Evolutionary conservation across 2,113 vertebrate species (phyloP).

Genomic region (Dolichotis patagonum): DNA sequence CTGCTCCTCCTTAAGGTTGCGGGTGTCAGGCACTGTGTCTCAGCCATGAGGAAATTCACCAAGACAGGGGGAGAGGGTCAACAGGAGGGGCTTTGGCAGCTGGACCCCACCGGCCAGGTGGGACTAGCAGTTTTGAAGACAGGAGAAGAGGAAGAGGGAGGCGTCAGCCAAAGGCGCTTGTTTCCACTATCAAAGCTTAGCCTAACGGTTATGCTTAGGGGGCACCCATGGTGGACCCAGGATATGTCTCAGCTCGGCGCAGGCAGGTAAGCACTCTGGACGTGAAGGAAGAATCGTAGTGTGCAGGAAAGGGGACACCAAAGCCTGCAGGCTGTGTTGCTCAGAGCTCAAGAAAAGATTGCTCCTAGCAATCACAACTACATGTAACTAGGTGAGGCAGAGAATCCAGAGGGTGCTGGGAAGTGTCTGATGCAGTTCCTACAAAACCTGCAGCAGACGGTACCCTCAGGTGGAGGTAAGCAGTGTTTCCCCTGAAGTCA

Average conservation of each 20-base stretch:
- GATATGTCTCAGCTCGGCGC: background rate
- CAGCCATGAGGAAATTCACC: background rate
- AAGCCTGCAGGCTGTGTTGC: rapidly evolving
- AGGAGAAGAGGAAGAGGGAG: background rate
- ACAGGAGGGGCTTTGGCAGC: background rate
- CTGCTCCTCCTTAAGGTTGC: background rate
- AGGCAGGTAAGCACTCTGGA: background rate
- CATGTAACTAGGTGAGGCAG: background rate
- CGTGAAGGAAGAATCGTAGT: background rate
- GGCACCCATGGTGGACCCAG: background rate
- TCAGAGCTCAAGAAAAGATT: background rate
- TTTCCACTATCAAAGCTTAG: background rate
- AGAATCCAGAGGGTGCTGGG: background rate
- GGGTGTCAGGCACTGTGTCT: background rate
- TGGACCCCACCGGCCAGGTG: background rate
- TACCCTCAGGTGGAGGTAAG: background rate
- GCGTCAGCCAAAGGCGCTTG: background rate
- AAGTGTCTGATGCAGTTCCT: background rate
- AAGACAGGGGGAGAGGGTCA: background rate
- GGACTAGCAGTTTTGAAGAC: background rate
- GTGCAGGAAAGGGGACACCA: background rate
- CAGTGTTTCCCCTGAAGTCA: background rate
- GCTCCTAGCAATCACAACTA: background rate
- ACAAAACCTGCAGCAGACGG: background rate
- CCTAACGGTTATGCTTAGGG: background rate